Conservation (phyloP, 2,113 vertebrate species). For the Sakesphorus luctuosus region DNA sequence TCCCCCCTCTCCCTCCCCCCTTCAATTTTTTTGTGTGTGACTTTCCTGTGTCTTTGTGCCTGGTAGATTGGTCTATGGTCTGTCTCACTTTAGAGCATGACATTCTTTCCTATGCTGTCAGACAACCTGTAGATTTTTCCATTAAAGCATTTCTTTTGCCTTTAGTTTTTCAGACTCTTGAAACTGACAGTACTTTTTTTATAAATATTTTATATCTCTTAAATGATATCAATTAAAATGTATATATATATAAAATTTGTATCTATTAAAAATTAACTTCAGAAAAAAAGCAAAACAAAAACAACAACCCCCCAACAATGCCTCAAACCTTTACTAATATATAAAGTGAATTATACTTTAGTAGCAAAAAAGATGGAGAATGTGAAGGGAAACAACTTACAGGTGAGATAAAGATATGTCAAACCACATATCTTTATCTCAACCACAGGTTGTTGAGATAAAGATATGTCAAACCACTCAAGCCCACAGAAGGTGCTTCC, state of each 20-base stretch:
- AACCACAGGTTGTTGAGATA: too few species aligned
- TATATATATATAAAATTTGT: too few species aligned
- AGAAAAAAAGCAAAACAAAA: neutral
- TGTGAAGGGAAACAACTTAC: neutral
- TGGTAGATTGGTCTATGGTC: neutral
- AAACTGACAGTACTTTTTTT: neutral
- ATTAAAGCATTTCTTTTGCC: neutral
- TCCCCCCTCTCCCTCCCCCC: accelerated
- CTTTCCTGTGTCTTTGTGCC: neutral
- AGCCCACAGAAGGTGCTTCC: neutral
- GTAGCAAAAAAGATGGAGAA: neutral
- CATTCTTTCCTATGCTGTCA: neutral
- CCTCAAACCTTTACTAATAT: neutral
- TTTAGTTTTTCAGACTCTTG: neutral
- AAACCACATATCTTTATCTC: too few species aligned
- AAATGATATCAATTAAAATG: too few species aligned
- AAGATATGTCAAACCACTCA: neutral
- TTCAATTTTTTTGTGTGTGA: neutral
- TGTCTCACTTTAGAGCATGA: neutral
- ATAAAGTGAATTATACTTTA: neutral
- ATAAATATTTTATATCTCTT: neutral
- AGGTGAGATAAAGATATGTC: neutral
- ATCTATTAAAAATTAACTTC: neutral
- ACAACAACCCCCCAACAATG: neutral
- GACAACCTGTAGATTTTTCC: neutral